Base-by-base conservation (phyloP, 2,797 vertebrate genomes). In the Rhyacichthys aspro region DNA sequence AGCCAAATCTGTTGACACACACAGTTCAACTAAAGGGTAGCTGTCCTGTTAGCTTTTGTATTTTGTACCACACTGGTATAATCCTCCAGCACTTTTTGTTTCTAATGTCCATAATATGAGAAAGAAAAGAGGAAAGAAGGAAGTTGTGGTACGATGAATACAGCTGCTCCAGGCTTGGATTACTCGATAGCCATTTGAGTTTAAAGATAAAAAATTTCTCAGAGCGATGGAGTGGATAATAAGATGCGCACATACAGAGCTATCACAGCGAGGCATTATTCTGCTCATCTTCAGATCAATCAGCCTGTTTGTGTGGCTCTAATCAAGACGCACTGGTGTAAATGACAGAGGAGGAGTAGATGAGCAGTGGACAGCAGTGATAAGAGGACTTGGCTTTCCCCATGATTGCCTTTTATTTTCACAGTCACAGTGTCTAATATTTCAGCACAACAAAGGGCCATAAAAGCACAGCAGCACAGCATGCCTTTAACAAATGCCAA, bases 401-500 rank as follows among this genome's bases (percentile, higher is more conserved):
- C 56, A 59, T 55, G 45, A 71, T 70, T 16, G 1, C 45, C 2
- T 53, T 43, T 75, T 16, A 2, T 68, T 63, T 56, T 32, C 23
- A 62, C 53, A 19, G 11, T n/a, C n/a, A 43, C 50, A 5, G 17
- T 11, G n/a, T 64, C 72, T 47, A 50, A 63, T 9, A 19, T 54
- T 72, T 16, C 43, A 62, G 64, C 55, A 23, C 54, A 18, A 60
- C 8, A 17, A n/a, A n/a, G 59, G 67, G 67, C 75, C 77, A 72
- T 72, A 60, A 0, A 62, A 65, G 62, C 61, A 9, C 71, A 69
- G 72, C 68, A 65, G 62, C 61, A 9, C 71, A 69, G 72, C 68
- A 23, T 77, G 77, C 77, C 73, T 81, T 81, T 68, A 74, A 63
- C 59, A 57, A 70, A 53, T 59, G 43, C 55, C 52, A 76, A 82